These are phyloP conservation scores for Scolopax rusticola DNA, from an alignment of 2,797 vertebrate genomes.

Conservation along the genomic window DNA sequence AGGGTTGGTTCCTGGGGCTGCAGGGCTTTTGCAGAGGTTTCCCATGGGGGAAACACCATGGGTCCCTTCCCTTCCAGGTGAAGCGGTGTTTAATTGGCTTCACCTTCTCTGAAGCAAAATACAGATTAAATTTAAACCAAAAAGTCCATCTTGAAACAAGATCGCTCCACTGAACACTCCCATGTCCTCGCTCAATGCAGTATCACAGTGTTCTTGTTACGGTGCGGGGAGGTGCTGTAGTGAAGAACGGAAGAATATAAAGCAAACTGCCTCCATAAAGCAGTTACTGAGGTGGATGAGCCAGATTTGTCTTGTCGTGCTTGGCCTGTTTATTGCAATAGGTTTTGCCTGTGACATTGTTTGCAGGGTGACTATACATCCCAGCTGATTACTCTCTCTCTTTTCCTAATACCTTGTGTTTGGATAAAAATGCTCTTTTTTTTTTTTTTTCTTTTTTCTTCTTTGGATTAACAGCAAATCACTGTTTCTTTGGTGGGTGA, in stretches of 20 bases:
- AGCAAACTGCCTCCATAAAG: neutral
- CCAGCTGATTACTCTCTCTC: neutral
- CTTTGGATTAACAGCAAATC: conserved; percentile 31
- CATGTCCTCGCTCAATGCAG: neutral
- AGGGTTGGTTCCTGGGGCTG: neutral
- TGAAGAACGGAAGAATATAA: neutral
- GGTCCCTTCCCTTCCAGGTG: neutral
- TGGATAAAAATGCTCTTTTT: neutral
- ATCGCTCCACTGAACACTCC: neutral
- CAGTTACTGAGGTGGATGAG: neutral
- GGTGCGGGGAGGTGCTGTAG: neutral
- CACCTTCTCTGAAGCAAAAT: neutral
- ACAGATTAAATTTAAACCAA: neutral
- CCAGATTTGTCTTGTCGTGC: neutral
- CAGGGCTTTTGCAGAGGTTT: neutral
- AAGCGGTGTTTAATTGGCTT: neutral
- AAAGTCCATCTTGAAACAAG: neutral
- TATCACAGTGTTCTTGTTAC: neutral
- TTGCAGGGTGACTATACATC: neutral
- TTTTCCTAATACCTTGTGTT: neutral
- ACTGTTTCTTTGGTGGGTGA: neutral
- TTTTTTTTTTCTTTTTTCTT: neutral
- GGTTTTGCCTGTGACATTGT: neutral
- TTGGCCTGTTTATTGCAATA: neutral
- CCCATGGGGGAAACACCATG: too few relatives aligned